These are phyloP conservation scores for Bombyx huttoni DNA, from an alignment of 2,888 invertebrate genomes.

Conservation along the genomic window DNA sequence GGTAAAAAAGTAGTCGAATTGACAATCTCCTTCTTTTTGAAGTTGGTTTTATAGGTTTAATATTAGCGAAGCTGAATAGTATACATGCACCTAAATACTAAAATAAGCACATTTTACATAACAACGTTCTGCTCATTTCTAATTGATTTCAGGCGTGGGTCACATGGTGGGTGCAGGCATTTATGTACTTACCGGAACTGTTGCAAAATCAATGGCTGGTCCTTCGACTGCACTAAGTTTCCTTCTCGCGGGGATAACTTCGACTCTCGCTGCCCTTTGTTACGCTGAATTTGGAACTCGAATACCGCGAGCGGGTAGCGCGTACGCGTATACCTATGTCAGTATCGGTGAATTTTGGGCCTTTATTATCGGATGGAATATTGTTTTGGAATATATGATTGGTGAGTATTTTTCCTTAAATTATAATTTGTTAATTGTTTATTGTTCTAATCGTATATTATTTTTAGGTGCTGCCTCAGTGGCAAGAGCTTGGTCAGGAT, in stretches of 20 bases:
- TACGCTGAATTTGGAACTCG: conserved; percentile 92
- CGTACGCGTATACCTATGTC: conserved; percentile 94
- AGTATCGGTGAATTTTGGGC: conserved; percentile 95
- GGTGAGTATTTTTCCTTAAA: conserved; percentile 49
- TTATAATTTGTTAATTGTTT: not conserved
- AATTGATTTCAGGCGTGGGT: conserved; percentile 79
- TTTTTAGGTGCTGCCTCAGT: conserved; percentile 86
- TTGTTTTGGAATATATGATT: conserved; percentile 91
- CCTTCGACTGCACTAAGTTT: conserved; percentile 83
- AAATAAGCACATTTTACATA: not conserved
- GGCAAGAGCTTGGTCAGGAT: conserved; percentile 90
- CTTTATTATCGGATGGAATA: conserved; percentile 96
- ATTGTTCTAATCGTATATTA: not conserved
- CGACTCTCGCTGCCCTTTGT: conserved; percentile 85
- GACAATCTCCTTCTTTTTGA: too few relatives aligned
- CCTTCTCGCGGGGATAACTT: conserved; percentile 82
- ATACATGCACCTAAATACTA: too few relatives aligned
- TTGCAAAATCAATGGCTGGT: conserved; percentile 85
- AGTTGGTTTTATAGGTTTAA: too few relatives aligned
- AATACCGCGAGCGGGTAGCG: conserved; percentile 92
- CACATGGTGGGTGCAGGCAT: conserved; percentile 97
- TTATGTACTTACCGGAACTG: conserved; percentile 90
- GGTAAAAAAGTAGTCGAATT: too few relatives aligned
- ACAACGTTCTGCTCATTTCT: not conserved
- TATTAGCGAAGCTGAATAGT: too few relatives aligned